Percentiles rank a stretch among this genome's conserved stretches.
Evolutionary conservation across 2,113 vertebrate species (phyloP).

Genomic region (Fulica atra): DNA sequence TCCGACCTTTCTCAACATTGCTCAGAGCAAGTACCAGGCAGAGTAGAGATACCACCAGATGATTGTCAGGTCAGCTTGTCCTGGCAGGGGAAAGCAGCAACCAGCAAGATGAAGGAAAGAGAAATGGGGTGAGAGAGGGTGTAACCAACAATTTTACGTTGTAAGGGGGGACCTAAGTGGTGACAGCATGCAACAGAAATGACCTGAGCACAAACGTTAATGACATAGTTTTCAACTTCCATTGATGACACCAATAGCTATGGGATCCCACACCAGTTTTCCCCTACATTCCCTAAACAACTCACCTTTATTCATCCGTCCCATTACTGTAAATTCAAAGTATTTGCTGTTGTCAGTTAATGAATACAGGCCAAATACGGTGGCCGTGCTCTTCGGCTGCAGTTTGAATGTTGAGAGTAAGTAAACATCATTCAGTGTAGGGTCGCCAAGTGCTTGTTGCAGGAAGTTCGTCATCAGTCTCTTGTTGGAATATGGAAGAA

Average conservation of each 20-base stretch:
- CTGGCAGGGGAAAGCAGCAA: background rate
- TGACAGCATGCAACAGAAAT: background rate
- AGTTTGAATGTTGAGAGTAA: slow-evolving; percentile 88
- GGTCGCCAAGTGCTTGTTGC: slow-evolving; percentile 83
- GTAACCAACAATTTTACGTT: background rate
- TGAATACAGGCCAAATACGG: slow-evolving; percentile 87
- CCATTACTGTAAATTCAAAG: slow-evolving; percentile 91
- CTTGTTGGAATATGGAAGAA: slow-evolving; percentile 87
- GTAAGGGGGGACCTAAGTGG: background rate
- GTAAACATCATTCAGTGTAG: slow-evolving; percentile 84
- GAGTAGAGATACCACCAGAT: background rate
- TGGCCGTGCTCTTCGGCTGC: slow-evolving; percentile 83
- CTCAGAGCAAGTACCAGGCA: background rate
- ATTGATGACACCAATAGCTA: background rate
- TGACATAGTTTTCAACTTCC: background rate
- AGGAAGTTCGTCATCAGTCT: slow-evolving; percentile 78
- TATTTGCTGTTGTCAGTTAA: slow-evolving; percentile 87
- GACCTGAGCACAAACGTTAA: background rate
- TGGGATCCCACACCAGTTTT: background rate
- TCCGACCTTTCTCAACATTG: background rate
- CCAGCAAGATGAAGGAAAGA: background rate
- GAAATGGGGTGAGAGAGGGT: background rate
- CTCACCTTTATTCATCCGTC: slow-evolving; percentile 91
- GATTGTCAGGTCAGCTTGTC: background rate
- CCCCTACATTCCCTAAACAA: background rate